These are phyloP conservation scores for Bovichtus variegatus DNA, from an alignment of 2,797 vertebrate species.

Conservation along the genomic window DNA sequence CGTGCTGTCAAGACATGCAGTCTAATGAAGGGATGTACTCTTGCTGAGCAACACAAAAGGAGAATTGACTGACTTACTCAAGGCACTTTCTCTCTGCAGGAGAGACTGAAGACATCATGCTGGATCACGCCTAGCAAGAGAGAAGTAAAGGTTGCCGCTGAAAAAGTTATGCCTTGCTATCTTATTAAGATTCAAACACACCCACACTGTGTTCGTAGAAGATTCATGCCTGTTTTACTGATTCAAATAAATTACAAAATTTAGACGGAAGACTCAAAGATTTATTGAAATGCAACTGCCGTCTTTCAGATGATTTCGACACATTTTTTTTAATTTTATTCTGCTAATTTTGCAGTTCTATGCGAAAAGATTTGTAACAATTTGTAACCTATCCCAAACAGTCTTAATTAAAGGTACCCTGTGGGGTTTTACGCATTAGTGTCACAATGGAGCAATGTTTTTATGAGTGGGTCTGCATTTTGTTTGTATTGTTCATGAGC, in stretches of 20 bases:
- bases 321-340: background rate
- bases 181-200: slow-evolving; percentile 63
- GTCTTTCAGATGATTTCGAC: background rate
- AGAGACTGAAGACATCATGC: slow-evolving; percentile 56
- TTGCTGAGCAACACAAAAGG: slow-evolving; percentile 66
- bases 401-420: background rate
- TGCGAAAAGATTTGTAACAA: background rate
- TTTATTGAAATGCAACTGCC: slow-evolving; percentile 15
- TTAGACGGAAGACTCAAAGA: background rate
- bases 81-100: slow-evolving; percentile 65
- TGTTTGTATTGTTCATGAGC: background rate
- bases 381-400: background rate
- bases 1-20: slow-evolving; percentile 72
- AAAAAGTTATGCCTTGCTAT: slow-evolving; percentile 63
- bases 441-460: background rate
- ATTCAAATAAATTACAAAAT: slow-evolving; percentile 43
- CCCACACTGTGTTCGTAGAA: slow-evolving; percentile 34
- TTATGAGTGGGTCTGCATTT: accelerated
- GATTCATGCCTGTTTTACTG: slow-evolving; percentile 24
- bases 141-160: slow-evolving; percentile 30
- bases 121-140: slow-evolving; percentile 29
- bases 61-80: slow-evolving; percentile 70
- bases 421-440: background rate
- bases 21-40: slow-evolving; percentile 78
- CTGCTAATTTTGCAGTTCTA: background rate